phyloP scores from a whole-genome alignment of 2,113 vertebrate species.

The Oryzias celebensis region DNA sequence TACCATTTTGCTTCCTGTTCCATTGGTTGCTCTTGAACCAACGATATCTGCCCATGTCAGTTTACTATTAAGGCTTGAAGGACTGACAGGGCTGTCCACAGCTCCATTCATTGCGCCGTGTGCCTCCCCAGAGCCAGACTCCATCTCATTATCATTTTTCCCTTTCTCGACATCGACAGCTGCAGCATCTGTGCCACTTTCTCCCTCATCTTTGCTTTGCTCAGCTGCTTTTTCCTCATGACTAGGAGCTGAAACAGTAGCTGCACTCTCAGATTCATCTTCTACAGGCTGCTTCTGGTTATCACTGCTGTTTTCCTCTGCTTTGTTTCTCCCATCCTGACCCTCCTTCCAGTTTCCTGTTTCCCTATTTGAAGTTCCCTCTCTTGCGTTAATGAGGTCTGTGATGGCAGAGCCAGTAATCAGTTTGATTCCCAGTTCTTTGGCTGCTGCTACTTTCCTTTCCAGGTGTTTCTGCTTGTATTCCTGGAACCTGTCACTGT shows the following conservation, averaged over 20 bases:
- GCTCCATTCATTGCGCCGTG: constrained; percentile 34
- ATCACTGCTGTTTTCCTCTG: constrained; percentile 18
- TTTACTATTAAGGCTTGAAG: constrained; percentile 43
- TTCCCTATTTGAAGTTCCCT: constrained; percentile 23
- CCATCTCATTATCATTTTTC: constrained; percentile 19
- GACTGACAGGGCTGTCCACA: background rate
- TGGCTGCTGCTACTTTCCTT: constrained; percentile 59
- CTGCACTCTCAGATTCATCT: constrained; percentile 5
- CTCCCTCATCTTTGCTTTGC: constrained; percentile 15
- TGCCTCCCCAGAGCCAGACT: constrained; percentile 27
- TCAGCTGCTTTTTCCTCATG: constrained; percentile 22
- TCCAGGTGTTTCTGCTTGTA: constrained; percentile 73
- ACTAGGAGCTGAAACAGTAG: constrained; percentile 27
- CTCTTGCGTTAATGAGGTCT: constrained; percentile 9
- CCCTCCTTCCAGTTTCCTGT: constrained; percentile 40
- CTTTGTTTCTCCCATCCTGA: constrained; percentile 32
- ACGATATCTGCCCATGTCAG: constrained; percentile 52
- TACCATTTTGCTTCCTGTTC: constrained; percentile 25
- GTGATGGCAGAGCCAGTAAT: background rate
- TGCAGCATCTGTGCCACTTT: constrained; percentile 15
- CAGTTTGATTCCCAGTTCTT: constrained; percentile 50
- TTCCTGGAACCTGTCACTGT: constrained; percentile 68
- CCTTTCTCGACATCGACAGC: constrained; percentile 15
- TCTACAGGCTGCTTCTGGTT: constrained; percentile 26
- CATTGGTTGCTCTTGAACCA: constrained; percentile 54